phyloP scores from a whole-genome alignment of 2,113 vertebrate genomes.

The Struthidea cinerea region DNA sequence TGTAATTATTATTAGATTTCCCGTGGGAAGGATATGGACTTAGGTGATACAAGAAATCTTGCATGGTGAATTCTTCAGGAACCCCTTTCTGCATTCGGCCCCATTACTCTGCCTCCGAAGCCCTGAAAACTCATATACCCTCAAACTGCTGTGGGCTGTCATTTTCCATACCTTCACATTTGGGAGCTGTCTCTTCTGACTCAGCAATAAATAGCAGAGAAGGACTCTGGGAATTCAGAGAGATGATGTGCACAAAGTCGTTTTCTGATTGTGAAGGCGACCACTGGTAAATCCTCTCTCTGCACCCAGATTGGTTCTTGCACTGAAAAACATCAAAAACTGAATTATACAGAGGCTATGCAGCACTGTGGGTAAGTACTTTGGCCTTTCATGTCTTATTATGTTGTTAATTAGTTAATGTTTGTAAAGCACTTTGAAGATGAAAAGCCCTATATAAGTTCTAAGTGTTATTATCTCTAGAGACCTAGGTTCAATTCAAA shows the following conservation, averaged over 20 bases:
- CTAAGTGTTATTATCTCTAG: slow-evolving; percentile 68
- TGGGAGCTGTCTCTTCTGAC: background rate
- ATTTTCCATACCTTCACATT: background rate
- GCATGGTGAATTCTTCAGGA: background rate
- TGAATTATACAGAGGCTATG: slow-evolving; percentile 47
- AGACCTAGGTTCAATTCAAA: slow-evolving; percentile 61
- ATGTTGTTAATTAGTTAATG: slow-evolving; percentile 72
- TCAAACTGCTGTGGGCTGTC: background rate
- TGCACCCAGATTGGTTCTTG: background rate
- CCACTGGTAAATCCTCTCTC: background rate
- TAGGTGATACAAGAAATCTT: background rate
- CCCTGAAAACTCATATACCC: background rate
- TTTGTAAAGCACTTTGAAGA: slow-evolving; percentile 71
- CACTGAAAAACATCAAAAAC: slow-evolving; percentile 39
- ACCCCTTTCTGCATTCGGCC: background rate
- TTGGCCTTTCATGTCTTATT: slow-evolving; percentile 63
- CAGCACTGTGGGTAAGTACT: slow-evolving; percentile 36
- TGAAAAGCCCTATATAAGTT: slow-evolving; percentile 66
- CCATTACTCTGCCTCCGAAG: background rate
- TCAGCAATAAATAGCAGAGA: background rate
- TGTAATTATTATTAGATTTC: background rate
- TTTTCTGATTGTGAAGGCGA: background rate
- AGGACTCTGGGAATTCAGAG: background rate
- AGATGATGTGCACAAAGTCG: background rate
- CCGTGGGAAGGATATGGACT: background rate